Evolutionary conservation across 2,797 vertebrate species (phyloP).

Genomic region (Chelon labrosus): DNA sequence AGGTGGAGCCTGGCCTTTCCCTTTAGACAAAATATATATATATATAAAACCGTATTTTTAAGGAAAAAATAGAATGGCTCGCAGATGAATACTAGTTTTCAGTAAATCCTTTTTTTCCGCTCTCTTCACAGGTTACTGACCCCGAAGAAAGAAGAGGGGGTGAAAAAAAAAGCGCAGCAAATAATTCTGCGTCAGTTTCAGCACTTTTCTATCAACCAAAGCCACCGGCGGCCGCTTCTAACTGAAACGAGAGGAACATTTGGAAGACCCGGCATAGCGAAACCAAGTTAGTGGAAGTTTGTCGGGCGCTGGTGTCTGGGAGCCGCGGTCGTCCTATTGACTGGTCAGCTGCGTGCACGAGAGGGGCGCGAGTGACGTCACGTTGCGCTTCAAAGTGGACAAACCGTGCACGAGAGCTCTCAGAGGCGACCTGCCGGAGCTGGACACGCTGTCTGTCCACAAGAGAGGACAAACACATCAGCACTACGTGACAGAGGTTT

Average conservation of each 20-base stretch:
- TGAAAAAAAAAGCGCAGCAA: neutral
- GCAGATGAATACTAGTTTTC: conserved; percentile 46
- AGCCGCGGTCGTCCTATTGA: conserved; percentile 8
- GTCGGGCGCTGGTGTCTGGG: conserved; percentile 19
- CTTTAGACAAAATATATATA: neutral
- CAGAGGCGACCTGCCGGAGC: conserved; percentile 31
- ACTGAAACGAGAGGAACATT: conserved; percentile 57
- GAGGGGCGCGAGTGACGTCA: conserved; percentile 67
- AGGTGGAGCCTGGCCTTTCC: conserved; percentile 43
- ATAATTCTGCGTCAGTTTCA: conserved; percentile 21
- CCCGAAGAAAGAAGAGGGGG: conserved; percentile 28
- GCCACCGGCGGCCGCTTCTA: conserved; percentile 55
- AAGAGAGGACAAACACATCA: neutral
- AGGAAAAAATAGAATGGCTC: neutral
- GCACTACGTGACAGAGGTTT: neutral
- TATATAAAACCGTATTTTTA: neutral
- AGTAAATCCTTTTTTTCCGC: conserved; percentile 37
- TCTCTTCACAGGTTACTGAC: conserved; percentile 78
- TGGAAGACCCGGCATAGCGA: conserved; percentile 30
- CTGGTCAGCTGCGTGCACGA: conserved; percentile 22
- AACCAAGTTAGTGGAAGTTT: conserved; percentile 27
- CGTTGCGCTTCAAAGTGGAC: conserved; percentile 20
- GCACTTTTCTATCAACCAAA: conserved; percentile 61
- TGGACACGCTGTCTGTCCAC: conserved; percentile 16
- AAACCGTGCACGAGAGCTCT: conserved; percentile 26